Base-by-base conservation (phyloP, 1,140 invertebrate species). In the Bombus huntii region DNA sequence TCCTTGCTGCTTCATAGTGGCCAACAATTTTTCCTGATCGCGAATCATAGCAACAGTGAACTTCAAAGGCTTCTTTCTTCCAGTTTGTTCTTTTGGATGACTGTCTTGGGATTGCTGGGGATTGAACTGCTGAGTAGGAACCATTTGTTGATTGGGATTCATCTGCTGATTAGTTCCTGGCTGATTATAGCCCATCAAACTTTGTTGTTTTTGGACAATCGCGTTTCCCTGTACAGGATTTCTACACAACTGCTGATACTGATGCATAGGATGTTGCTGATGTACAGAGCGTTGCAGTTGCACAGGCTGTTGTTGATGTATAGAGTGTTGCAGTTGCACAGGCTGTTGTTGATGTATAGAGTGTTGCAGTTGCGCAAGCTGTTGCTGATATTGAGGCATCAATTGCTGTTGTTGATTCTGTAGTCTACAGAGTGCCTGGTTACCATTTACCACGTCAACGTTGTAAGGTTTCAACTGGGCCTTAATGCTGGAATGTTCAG, bases 41-140 rank as follows among this genome's bases (percentile, higher is more conserved):
- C 81, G 88, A 39, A 94, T 88, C 94, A 95, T 95, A 12, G 90
- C 78, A 3, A 86, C 76, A 13, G 91, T 94, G 68, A 93, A 95
- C 66, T 89, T 47, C 34, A 88, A 13, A 25, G 8, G 25, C 28
- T 85, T 90, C 13, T 34, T 79, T 28, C 73, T 80, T 31, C 12
- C 39, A 31, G 0, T 37, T 13, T 84, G 37, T 39, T 3, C 5
- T 22, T 59, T 34, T 0, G 6, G 28, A 13, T 68, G 39, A 22
- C 9, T 42, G 0, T 74, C 28, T 13, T 1, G 4, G 1, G 53
- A 18, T 25, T 72, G 9, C 8, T 39, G 18, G 53, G 6, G 15
- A 5, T 57, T 59, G 28, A n/a, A 22, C 65, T 85, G 71, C 10
- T 42, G 42, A 59, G 57, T 53, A 3, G 37, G 15, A 42, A 65